Base-by-base conservation (phyloP, 2,888 invertebrate species). In the Apamea anceps region DNA sequence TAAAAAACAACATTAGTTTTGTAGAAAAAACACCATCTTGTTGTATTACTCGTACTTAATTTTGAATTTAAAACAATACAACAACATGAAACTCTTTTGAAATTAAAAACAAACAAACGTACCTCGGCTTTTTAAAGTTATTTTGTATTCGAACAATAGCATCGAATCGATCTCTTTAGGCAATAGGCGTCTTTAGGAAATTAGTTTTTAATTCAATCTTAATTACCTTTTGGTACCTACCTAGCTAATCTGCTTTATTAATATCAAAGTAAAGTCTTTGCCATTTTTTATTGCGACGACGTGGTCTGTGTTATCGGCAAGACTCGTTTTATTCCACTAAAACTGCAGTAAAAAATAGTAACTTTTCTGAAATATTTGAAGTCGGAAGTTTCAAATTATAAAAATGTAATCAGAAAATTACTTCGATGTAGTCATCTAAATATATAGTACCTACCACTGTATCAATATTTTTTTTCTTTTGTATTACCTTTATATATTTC, bases 401-500 rank as follows among this genome's bases (percentile, higher is more conserved):
- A 32, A 32, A 32, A 32, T 32, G 32, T 32, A 32, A 32, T 32
- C 28, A 62, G 15, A 62, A 62, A 42, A 60, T 72, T 0, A 18
- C 21, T 54, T n/a, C 15, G n/a, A 42, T 42, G 42, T 7, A 37
- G 37, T 37, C n/a, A n/a, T n/a, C n/a, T n/a, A n/a, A n/a, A n/a
- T n/a, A n/a, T n/a, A n/a, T 37, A 32, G 37, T 37, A 37, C 0
- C 6, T 37, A 42, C 7, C 10, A 28, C 32, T 18, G 18, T 25
- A 66, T 10, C 54, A 32, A 66, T 57, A 8, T 2, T 6, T 15
- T 6, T 15, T 42, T 42, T 42, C 42, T 42, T 25, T 28, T 37
- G 25, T 48, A 48, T 72, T 72, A 28, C n/a, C 21, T 66, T 48
- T 82, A n/a, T 72, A 63, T 42, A 65, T 51, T 68, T 72, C 6